Base-by-base conservation (phyloP, 2,113 vertebrate species). In the Ranitomeya variabilis region DNA sequence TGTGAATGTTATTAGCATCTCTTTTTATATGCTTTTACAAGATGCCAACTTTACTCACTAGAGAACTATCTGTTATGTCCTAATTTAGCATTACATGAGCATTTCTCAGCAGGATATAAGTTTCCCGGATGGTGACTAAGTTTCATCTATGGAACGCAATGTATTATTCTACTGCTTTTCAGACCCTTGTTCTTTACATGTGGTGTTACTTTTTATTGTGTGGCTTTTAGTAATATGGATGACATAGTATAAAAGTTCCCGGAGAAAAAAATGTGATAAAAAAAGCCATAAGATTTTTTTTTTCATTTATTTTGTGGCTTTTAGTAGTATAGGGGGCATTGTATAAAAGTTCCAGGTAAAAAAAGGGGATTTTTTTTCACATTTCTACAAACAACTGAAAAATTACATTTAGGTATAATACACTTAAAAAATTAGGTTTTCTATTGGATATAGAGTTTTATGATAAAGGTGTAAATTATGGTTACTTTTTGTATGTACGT, bases 181-280 rank as follows among this genome's bases (percentile, higher is more conserved):
- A 64, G 84, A 1, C 37, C 51, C 57, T 54, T 59, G 52, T 74
- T 26, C 73, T 78, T 45, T 77, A 86, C 10, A 51, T 64, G 62
- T 23, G 57, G 62, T 23, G 57, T 51, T 45, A 77, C 71, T 62
- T 85, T 73, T 26, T 85, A 85, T 85, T 76, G 60, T 37, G 69
- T 73, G 12, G 23, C 69, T 59, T 37, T 52, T 71, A 59, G 5
- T 57, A 67, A 4, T 26, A 37, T 7, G 13, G 37, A 16, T 52
- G 67, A 23, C 54, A 37, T 19, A 60, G 73, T 45, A 74, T 26
- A 14, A 74, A 73, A 74, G 16, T 60, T 23, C n/a, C 19, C 13
- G 8, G 23, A 13, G 23, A 85, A 85, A 80, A 57, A 73, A 73
- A 83, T 67, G 21, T 10, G 15, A 57, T 18, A 4, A 62, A 26